phyloP scores from a whole-genome alignment of 1,140 invertebrate species.

The Drosophila funebris region DNA sequence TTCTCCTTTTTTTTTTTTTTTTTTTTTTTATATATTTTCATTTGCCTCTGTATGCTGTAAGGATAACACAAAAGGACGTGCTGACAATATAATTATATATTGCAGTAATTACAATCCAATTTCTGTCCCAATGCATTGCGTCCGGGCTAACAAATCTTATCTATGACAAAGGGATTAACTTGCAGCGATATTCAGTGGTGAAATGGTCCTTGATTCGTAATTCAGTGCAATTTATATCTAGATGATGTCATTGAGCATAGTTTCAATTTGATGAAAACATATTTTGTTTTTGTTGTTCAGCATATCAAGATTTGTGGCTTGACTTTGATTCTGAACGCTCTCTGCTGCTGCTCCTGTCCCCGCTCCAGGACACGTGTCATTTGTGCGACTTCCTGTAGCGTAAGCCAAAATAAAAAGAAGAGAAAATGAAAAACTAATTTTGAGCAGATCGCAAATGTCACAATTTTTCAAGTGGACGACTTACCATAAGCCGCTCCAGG shows the following conservation, averaged over 20 bases:
- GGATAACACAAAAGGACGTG: constrained; percentile 67
- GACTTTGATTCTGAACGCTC: constrained; percentile 50
- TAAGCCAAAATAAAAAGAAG: constrained; percentile 11
- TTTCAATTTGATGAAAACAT: constrained; percentile 59
- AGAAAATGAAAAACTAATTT: constrained; percentile 57
- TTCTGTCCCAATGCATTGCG: constrained; percentile 58
- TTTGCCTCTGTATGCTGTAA: constrained; percentile 22
- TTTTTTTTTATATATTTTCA: no score
- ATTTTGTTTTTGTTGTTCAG: constrained; percentile 20
- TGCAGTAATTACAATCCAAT: constrained; percentile 78
- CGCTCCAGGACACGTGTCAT: constrained; percentile 57
- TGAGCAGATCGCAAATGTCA: constrained; percentile 63
- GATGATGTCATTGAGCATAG: constrained; percentile 43
- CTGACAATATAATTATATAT: constrained; percentile 74
- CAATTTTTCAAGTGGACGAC: constrained; percentile 57
- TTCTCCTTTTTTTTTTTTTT: constrained; percentile 33
- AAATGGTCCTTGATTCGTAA: constrained; percentile 57
- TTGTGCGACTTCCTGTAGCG: constrained; percentile 64
- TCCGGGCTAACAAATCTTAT: constrained; percentile 58
- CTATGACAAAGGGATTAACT: constrained; percentile 70
- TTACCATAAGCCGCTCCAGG: constrained; percentile 55
- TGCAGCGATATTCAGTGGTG: constrained; percentile 58
- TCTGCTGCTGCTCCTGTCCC: no score
- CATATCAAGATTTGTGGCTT: constrained; percentile 53
- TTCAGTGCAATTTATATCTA: constrained; percentile 43